Percentiles rank a stretch among this genome's conserved stretches.
phyloP scores from a whole-genome alignment of 2,888 invertebrate species.

The Hypercompe scribonia region DNA sequence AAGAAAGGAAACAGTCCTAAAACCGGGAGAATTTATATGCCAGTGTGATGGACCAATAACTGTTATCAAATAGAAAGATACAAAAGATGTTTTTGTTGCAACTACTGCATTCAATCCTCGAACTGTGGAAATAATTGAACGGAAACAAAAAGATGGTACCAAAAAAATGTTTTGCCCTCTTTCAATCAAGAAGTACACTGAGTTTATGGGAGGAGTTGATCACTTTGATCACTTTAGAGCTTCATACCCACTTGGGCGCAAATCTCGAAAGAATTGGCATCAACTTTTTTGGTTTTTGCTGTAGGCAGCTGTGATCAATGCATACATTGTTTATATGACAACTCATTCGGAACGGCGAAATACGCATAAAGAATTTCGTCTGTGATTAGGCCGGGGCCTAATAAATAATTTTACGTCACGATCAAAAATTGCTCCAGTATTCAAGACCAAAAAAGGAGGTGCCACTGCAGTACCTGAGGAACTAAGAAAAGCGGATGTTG shows the following conservation, averaged over 20 bases:
- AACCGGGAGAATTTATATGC: conserved; percentile 21
- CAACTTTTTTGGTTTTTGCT: conserved; percentile 37
- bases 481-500: no score
- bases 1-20: no score
- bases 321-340: conserved; percentile 14
- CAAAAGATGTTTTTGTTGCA: conserved; percentile 18
- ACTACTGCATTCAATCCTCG: conserved; percentile 17
- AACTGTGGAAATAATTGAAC: neutral
- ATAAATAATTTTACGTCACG: conserved; percentile 27
- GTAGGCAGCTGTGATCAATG: conserved; percentile 32
- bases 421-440: no score
- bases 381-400: conserved; percentile 11
- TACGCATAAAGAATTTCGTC: conserved; percentile 7
- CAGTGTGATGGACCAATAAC: conserved; percentile 16
- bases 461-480: no score
- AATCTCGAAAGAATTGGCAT: conserved; percentile 21
- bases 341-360: conserved; percentile 1
- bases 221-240: conserved; percentile 27
- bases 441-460: no score
- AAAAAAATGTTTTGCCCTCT: conserved; percentile 23
- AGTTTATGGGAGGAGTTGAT: conserved; percentile 33
- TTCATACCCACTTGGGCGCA: conserved; percentile 15
- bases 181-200: conserved; percentile 26
- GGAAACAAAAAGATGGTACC: conserved; percentile 31
- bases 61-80: conserved; percentile 22